Conservation (phyloP, 2,113 vertebrate species). For the Callipepla squamata region DNA sequence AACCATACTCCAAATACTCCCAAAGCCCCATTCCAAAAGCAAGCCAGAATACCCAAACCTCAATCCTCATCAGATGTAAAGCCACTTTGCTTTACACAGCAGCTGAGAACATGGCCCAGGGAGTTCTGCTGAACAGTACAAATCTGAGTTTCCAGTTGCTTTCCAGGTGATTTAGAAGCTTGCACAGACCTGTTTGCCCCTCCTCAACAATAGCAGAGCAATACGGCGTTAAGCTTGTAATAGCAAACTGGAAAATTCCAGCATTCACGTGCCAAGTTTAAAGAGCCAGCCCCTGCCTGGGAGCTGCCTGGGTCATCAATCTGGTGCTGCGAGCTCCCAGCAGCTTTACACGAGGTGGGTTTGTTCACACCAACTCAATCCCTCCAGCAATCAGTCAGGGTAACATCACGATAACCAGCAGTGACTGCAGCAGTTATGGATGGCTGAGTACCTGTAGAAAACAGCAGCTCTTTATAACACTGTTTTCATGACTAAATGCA, state of each 20-base stretch:
- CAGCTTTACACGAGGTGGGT: not conserved
- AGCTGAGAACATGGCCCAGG: not conserved
- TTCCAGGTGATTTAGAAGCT: conserved; percentile 34
- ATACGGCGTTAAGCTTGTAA: not conserved
- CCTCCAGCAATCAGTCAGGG: not conserved
- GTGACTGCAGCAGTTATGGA: not conserved
- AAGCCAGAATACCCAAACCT: not conserved
- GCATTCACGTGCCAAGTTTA: not conserved
- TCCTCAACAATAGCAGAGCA: not conserved
- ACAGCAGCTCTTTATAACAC: not conserved
- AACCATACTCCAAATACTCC: not conserved
- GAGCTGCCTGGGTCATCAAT: not conserved
- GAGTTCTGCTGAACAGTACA: not conserved
- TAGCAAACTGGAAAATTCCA: conserved; percentile 53
- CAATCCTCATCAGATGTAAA: not conserved
- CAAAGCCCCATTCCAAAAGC: not conserved
- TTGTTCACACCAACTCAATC: not conserved
- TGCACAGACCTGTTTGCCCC: conserved; percentile 55
- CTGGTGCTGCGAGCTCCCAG: not conserved
- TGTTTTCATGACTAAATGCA: not conserved
- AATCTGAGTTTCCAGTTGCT: not conserved
- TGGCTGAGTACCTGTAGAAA: not conserved
- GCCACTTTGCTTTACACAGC: not conserved
- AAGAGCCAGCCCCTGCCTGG: fast-evolving
- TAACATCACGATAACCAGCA: not conserved